phyloP scores from a whole-genome alignment of 2,113 vertebrate genomes.

The Copsychus sechellarum region DNA sequence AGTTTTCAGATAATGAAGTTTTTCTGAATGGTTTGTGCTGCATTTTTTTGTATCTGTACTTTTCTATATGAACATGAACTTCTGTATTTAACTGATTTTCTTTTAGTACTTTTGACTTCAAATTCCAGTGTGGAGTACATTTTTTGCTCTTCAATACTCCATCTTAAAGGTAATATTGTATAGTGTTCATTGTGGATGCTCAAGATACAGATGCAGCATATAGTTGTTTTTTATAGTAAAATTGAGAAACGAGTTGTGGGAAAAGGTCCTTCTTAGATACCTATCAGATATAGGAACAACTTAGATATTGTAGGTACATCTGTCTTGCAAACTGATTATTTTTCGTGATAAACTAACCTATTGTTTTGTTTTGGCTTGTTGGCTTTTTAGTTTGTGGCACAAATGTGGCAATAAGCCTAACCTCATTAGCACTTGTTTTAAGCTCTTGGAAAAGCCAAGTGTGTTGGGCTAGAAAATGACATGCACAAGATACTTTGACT shows the following conservation, averaged over 20 bases:
- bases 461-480: not conserved
- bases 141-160: not conserved
- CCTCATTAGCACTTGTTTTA: not conserved
- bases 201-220: not conserved
- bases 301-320: not conserved
- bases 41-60: fast-evolving
- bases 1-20: not conserved
- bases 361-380: not conserved
- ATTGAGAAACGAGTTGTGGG: not conserved
- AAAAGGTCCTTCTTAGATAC: not conserved
- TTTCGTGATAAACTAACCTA: not conserved
- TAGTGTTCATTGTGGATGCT: not conserved
- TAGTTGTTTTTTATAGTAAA: not conserved
- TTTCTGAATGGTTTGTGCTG: not conserved
- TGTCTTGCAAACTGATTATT: not conserved
- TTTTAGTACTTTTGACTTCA: not conserved
- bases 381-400: not conserved
- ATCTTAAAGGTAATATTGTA: not conserved
- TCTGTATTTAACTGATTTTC: not conserved
- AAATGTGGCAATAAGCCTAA: not conserved
- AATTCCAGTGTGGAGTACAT: not conserved
- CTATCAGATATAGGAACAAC: not conserved
- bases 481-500: not conserved
- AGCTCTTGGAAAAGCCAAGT: not conserved
- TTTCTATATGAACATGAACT: not conserved